Evolutionary conservation across 1,140 invertebrate genomes (phyloP), one percentile per base, ranked within the genome.

Genomic region (Lithobius niger): DNA sequence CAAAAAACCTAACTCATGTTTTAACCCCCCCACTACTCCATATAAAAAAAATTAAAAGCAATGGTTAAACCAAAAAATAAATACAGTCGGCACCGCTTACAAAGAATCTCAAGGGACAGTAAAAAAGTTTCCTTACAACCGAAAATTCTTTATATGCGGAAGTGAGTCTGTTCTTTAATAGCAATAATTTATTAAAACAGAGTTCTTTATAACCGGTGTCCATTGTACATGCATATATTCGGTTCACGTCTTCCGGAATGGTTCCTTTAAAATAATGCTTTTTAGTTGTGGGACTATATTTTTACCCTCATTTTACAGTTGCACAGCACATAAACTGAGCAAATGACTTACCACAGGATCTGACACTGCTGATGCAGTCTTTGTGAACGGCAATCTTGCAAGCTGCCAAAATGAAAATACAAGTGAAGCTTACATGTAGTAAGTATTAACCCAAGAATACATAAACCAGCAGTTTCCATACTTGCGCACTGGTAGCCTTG

Each of bases 401-500:
- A 1, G 60, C 59, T 57, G 54, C 44, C 51, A 43, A 27, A 49
- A 56, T 15, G 25, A 25, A 50, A 54, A 47, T 10, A 47, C 13
- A 47, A 47, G n/a, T n/a, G 6, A 36, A 10, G 6, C 6, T 36
- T 10, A 36, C 6, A 36, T 10, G 6, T 36, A 10, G 31, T 10
- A 36, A 36, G 31, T 36, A 36, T 36, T 36, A 36, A 10, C 6
- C 6, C n/a, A n/a, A 36, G n/a, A 36, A n/a, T n/a, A 10, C n/a
- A 6, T n/a, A 10, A 36, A 10, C n/a, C 31, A 36, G n/a, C 6
- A 36, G 31, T 10, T 36, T 36, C 6, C 62, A 64, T 62, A 72
- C 69, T 62, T 62, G 60, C 59, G 62, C 72, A 74, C 40, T 65
- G 57, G 59, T 76, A 76, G 13, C 74, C 75, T 60, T 76, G 74